Base-by-base conservation (phyloP, 1,140 invertebrate species). In the Muscidifurax raptorellus region DNA sequence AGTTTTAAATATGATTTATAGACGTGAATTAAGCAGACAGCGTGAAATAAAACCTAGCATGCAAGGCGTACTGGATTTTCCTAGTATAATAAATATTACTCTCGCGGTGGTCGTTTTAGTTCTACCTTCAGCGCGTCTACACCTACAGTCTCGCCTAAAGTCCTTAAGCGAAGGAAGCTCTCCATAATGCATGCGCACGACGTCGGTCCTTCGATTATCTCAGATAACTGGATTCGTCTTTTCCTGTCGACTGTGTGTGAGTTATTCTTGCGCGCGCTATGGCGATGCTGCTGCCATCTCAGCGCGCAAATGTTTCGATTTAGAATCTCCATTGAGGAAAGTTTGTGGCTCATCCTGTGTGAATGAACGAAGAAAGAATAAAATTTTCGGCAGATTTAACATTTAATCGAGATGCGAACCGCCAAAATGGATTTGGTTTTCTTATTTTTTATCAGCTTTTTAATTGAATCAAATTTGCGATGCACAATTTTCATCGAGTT, bases 181-280 rank as follows among this genome's bases (percentile, higher is more conserved):
- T 85, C 30, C 67, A 85, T 85, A 85, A 85, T 85, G 47, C 30
- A 82, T 12, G 44, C 30, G 52, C 22, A 32, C n/a, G 32, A 72
- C 10, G 59, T 40, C 64, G 22, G 28, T 77, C 44, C 66, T 47
- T 79, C 74, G 66, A 85, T 85, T 81, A 81, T 64, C 28, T 7
- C 27, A 82, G 40, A 82, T 85, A 85, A 85, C 22, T 79, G 3
- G 44, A 85, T 85, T 85, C 18, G 27, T 71, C 79, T 59, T 77
- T 67, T 47, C 25, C 27, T 25, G 27, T 64, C 52, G 28, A 18
- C 27, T 28, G 36, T 12, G 18, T 71, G 9, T 18, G 27, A 32
- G 83, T 44, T 84, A 84, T 84, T 84, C 15, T 79, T 80, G 25
- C 9, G 27, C 30, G 44, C 9, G 18, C 52, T 7, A n/a, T n/a